Base-by-base conservation (phyloP, 2,888 invertebrate genomes). In the Abrostola triplasia region DNA sequence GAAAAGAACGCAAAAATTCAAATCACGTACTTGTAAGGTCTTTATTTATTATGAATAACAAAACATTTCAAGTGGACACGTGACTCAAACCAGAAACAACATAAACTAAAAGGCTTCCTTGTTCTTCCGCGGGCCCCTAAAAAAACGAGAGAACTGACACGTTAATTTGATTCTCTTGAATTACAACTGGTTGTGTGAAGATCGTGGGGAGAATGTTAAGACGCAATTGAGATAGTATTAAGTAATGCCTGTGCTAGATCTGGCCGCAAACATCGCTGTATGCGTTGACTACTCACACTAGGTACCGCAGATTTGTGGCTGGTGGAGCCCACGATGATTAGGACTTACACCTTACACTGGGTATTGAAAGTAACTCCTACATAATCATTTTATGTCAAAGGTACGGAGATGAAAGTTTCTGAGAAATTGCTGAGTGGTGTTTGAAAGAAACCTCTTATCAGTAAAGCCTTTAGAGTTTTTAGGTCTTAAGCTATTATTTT, bases 111-210 rank as follows among this genome's bases (percentile, higher is more conserved):
- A 9, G 24, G 40, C 9, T 47, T 13, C 5, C 13, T 9, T 47
- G 24, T 47, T 47, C 9, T 24, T 24, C 24, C 5, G 44, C 44
- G 4, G 44, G 6, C 13, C 24, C 44, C 44, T 24, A 24, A 47
- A 24, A 47, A 93, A 94, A 92, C 92, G 93, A 90, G 89, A 83
- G 85, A 89, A 85, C 88, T 89, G 90, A 92, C 92, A 89, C 91
- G 92, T 90, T 93, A 93, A 94, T 93, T 94, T 87, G 90, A 93
- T 94, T 92, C 84, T 81, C 80, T 88, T 84, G 90, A 90, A 92
- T 92, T 93, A 92, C 89, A 87, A 88, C 88, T 86, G 90, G 83
- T 86, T 83, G 90, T 89, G 92, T 90, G 87, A 87, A 86, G 79
- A 83, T 85, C 90, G 92, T 90, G 91, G 73, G 52, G 52, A 7